These are phyloP conservation scores for Pomacea maculata DNA, from an alignment of 1,140 invertebrate species.

Conservation along the genomic window DNA sequence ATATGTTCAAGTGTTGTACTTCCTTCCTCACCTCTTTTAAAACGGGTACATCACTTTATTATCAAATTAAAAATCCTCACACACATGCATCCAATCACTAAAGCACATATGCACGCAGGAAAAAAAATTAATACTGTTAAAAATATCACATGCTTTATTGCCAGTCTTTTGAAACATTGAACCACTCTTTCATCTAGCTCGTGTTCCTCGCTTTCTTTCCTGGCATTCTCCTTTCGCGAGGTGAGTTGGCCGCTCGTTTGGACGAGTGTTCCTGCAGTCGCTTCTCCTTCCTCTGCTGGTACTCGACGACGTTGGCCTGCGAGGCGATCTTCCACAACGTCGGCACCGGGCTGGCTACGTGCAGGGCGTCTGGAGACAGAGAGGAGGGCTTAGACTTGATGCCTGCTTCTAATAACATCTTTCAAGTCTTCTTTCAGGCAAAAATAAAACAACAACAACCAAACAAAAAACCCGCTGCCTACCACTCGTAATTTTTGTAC, in stretches of 20 bases:
- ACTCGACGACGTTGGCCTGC: conserved; percentile 39
- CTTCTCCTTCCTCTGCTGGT: conserved; percentile 40
- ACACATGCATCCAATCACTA: neutral
- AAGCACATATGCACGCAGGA: neutral
- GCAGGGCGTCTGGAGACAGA: conserved; percentile 21
- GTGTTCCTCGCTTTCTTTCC: neutral
- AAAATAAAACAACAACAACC: too few relatives aligned
- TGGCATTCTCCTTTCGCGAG: neutral
- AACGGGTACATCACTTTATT: too few relatives aligned
- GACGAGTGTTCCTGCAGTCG: conserved; percentile 22
- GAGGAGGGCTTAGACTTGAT: neutral
- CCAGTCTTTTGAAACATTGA: too few relatives aligned
- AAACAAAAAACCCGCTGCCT: too few relatives aligned
- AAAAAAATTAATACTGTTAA: too few relatives aligned
- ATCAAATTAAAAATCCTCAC: neutral
- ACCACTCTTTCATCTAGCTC: neutral
- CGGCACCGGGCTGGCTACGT: conserved; percentile 8
- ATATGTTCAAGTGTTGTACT: too few relatives aligned
- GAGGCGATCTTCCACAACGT: conserved; percentile 34
- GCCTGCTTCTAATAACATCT: too few relatives aligned
- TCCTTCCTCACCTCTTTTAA: too few relatives aligned
- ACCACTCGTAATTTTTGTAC: too few relatives aligned
- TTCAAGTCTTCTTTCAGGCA: too few relatives aligned
- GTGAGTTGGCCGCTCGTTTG: neutral
- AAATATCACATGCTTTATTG: too few relatives aligned